These are phyloP conservation scores for Lepidurus apus DNA, from an alignment of 1,140 invertebrate genomes.

Conservation along the genomic window DNA sequence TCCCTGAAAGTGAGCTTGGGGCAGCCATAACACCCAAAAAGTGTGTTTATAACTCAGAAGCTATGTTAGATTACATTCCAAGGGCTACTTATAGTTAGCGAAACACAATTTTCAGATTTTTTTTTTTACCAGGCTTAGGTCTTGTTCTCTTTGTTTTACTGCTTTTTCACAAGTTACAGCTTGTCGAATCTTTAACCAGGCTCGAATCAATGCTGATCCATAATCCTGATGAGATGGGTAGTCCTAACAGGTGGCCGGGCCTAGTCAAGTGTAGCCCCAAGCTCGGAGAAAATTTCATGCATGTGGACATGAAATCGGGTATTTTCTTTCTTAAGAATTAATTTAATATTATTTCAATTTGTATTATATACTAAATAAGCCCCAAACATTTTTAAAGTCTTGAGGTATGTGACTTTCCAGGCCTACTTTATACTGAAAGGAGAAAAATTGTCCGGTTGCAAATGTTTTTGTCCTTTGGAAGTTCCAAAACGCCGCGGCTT, in stretches of 20 bases:
- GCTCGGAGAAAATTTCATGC: not conserved
- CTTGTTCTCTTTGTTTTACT: not conserved
- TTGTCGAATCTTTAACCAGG: not conserved
- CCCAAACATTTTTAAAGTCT: too few relatives aligned
- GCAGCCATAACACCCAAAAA: not conserved
- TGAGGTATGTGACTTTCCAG: too few relatives aligned
- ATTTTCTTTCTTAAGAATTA: not conserved
- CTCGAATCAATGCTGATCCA: not conserved
- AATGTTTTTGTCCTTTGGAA: not conserved
- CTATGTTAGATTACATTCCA: not conserved
- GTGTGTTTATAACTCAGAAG: not conserved
- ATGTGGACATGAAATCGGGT: not conserved
- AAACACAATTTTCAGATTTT: not conserved
- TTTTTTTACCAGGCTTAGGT: not conserved
- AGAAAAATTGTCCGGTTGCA: not conserved
- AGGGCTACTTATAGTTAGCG: not conserved
- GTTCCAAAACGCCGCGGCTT: not conserved
- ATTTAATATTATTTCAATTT: too few relatives aligned
- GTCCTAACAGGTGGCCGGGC: conserved; percentile 6
- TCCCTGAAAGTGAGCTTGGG: not conserved
- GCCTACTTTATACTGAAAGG: not conserved
- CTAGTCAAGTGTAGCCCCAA: not conserved
- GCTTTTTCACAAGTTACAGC: not conserved
- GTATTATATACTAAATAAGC: too few relatives aligned
- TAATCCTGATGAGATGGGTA: not conserved